These are phyloP conservation scores for Pygoscelis antarcticus DNA, from an alignment of 2,113 vertebrate species.

Conservation along the genomic window DNA sequence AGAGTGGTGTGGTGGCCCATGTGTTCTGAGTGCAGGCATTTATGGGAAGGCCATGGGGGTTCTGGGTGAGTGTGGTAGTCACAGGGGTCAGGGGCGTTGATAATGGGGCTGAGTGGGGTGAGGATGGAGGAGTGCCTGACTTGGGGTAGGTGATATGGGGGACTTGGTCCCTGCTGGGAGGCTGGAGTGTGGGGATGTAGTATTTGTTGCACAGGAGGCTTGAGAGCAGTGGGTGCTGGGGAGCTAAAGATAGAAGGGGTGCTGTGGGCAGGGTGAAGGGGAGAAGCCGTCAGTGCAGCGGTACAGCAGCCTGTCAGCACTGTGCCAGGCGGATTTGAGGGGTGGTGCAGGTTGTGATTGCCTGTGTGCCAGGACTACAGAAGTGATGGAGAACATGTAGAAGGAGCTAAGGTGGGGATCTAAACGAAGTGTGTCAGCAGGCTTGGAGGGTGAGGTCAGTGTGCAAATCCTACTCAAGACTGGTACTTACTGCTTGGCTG, in stretches of 20 bases:
- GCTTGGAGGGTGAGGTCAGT: not conserved
- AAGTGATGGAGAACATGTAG: not conserved
- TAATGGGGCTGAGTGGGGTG: not conserved
- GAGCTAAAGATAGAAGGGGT: not conserved
- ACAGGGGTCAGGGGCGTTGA: not conserved
- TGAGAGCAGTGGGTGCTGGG: not conserved
- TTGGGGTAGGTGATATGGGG: accelerated
- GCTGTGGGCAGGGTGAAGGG: not conserved
- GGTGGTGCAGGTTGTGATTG: not conserved
- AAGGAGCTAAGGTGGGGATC: not conserved
- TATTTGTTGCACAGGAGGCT: not conserved
- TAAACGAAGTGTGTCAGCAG: not conserved
- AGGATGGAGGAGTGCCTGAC: not conserved
- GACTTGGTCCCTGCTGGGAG: not conserved
- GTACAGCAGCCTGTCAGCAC: not conserved
- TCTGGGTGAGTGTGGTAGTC: not conserved
- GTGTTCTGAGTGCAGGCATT: accelerated
- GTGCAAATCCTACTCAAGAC: not conserved
- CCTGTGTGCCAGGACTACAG: not conserved
- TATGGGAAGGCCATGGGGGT: not conserved
- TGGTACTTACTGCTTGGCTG: not conserved
- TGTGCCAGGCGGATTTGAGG: not conserved
- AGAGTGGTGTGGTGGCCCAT: not conserved
- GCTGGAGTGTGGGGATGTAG: not conserved
- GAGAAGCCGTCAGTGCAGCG: not conserved